Percentiles rank a stretch among this genome's conserved stretches.
Conservation (phyloP, 2,113 vertebrate genomes). For the Callocephalon fimbriatum region DNA sequence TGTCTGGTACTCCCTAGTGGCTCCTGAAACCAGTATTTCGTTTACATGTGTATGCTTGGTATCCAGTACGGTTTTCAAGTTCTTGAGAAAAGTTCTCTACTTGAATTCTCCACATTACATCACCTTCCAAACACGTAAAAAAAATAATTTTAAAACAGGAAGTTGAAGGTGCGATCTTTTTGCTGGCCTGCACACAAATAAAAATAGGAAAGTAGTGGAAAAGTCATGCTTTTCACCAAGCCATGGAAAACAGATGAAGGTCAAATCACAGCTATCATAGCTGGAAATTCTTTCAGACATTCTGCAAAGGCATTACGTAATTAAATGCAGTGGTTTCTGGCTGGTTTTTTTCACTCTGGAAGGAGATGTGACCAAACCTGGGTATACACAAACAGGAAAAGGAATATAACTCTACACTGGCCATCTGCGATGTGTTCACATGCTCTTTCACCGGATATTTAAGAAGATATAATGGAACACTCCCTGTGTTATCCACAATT, state of each 20-base stretch:
- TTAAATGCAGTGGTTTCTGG: constrained; percentile 20
- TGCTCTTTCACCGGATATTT: neutral
- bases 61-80: neutral
- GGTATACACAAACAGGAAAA: neutral
- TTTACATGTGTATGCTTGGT: neutral
- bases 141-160: constrained; percentile 39
- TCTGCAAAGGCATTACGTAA: constrained; percentile 10
- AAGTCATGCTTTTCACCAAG: constrained; percentile 28
- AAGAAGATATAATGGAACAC: too few species aligned
- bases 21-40: neutral
- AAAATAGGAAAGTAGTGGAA: constrained; percentile 49
- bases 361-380: neutral
- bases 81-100: neutral
- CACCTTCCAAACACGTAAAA: constrained; percentile 21
- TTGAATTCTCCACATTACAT: constrained; percentile 10
- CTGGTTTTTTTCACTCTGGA: neutral
- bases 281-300: constrained; percentile 41
- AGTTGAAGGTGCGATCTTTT: constrained; percentile 35
- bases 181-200: constrained; percentile 23
- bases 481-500: too few species aligned
- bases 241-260: constrained; percentile 48
- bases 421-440: accelerated
- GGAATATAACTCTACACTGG: neutral
- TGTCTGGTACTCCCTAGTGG: neutral
- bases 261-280: constrained; percentile 50